phyloP scores from a whole-genome alignment of 2,797 vertebrate genomes.

The Danio aesculapii region DNA sequence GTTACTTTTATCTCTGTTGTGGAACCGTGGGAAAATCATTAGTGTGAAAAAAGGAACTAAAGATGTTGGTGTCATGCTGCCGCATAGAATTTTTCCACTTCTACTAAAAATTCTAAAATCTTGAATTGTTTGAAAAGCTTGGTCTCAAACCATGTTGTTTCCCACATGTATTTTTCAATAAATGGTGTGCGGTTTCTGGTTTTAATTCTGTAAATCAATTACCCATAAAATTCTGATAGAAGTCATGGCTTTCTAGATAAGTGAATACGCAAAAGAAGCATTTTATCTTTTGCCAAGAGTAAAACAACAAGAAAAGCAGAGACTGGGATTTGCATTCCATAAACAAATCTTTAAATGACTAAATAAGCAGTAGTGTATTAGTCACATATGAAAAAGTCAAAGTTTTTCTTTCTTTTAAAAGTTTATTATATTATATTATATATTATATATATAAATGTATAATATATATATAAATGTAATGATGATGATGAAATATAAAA shows the following conservation, averaged over 20 bases:
- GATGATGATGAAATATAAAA: neutral
- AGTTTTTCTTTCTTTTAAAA: neutral
- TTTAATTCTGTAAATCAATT: conserved; percentile 53
- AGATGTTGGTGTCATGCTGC: no score
- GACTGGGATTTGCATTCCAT: conserved; percentile 42
- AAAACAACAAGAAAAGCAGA: conserved; percentile 47
- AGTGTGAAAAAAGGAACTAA: no score
- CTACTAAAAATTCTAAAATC: neutral
- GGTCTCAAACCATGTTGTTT: conserved; percentile 56
- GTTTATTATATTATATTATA: no score
- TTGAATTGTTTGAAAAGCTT: neutral
- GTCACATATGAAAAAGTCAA: conserved; percentile 23
- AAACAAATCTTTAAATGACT: conserved; percentile 58
- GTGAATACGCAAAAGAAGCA: conserved; percentile 42
- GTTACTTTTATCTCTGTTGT: no score
- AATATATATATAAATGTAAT: neutral
- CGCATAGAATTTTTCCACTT: no score
- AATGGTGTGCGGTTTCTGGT: conserved; percentile 55
- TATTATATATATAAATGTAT: neutral
- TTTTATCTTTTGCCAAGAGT: conserved; percentile 64
- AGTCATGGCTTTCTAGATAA: conserved; percentile 57
- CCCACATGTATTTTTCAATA: conserved; percentile 59
- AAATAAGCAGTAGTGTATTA: conserved; percentile 37
- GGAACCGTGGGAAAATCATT: no score
- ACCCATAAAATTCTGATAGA: conserved; percentile 58